Conservation (phyloP, 1,140 invertebrate species). For the Nephila pilipes region DNA sequence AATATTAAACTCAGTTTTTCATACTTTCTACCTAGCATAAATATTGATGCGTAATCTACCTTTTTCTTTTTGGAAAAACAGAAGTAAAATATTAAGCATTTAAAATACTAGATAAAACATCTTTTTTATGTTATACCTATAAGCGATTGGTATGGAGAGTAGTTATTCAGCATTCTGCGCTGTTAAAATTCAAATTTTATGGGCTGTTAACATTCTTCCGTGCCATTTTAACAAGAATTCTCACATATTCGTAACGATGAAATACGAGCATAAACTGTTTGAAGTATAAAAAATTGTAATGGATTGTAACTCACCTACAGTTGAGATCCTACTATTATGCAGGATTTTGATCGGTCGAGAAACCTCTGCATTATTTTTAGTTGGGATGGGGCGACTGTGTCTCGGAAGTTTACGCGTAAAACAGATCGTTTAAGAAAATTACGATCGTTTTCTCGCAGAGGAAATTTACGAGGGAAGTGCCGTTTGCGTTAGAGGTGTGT, state of each 20-base stretch:
- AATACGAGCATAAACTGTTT: neutral
- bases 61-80: no score
- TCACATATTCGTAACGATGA: neutral
- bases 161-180: no score
- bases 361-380: slow-evolving; percentile 1
- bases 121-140: no score
- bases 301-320: neutral
- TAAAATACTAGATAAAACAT: no score
- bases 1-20: no score
- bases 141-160: no score
- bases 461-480: neutral
- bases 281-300: neutral
- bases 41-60: no score
- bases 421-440: neutral
- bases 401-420: neutral
- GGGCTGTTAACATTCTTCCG: no score
- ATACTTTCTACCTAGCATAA: no score
- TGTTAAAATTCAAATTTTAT: no score
- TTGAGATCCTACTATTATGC: neutral
- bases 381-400: neutral
- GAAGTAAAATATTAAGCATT: no score
- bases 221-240: no score
- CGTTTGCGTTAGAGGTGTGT: neutral
- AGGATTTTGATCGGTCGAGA: neutral
- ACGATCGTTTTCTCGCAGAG: neutral